Evolutionary conservation across 2,113 vertebrate genomes (phyloP).

Genomic region (Rallus limicola): DNA sequence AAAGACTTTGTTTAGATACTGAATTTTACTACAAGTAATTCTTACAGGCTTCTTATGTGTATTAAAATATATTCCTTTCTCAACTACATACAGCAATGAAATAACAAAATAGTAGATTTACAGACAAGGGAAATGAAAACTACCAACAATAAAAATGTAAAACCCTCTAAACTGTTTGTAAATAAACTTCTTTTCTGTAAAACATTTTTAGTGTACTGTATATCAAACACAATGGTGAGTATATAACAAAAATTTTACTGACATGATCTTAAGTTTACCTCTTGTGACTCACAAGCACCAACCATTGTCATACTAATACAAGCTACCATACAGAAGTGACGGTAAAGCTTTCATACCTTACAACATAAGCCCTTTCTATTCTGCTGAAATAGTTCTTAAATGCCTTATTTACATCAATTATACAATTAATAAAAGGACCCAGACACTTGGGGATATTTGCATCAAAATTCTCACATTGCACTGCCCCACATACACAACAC

Average conservation of each 20-base stretch:
- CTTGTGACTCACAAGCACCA: background rate
- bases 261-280: background rate
- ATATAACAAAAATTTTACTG: background rate
- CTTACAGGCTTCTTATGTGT: background rate
- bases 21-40: conserved; percentile 16
- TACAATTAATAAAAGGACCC: background rate
- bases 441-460: background rate
- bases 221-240: background rate
- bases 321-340: background rate
- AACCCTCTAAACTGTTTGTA: background rate
- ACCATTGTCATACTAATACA: background rate
- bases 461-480: background rate
- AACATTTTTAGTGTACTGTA: background rate
- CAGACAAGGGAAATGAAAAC: background rate
- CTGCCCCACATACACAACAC: background rate
- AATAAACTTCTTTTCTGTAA: background rate
- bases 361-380: background rate
- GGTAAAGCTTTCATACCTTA: background rate
- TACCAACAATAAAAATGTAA: background rate
- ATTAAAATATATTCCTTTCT: conserved; percentile 9
- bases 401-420: background rate
- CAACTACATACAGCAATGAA: background rate
- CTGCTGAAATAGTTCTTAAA: background rate
- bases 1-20: background rate
- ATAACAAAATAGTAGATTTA: conserved; percentile 15